phyloP scores from a whole-genome alignment of 2,888 invertebrate species.

The Craniophora ligustri region DNA sequence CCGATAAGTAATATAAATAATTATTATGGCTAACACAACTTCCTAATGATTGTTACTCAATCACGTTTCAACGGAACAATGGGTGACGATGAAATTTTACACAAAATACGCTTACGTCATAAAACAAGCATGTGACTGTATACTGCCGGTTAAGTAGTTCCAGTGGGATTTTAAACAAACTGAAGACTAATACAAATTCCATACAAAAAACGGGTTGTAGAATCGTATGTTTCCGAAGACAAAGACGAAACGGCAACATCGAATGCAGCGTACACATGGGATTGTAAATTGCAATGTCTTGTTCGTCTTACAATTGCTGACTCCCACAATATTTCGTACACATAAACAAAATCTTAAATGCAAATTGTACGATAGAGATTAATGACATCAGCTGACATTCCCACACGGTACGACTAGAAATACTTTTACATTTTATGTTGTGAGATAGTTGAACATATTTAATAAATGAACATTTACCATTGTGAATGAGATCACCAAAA shows the following conservation, averaged over 20 bases:
- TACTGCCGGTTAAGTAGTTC: conserved; percentile 8
- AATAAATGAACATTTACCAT: conserved; percentile 45
- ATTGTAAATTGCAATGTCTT: conserved; percentile 30
- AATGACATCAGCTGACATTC: conserved; percentile 37
- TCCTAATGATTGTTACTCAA: conserved; percentile 49
- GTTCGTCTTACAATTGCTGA: conserved; percentile 19
- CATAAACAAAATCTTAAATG: conserved; percentile 48
- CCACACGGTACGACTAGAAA: conserved; percentile 39
- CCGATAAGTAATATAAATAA: too few species aligned
- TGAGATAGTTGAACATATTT: conserved; percentile 42
- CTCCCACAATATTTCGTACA: conserved; percentile 43
- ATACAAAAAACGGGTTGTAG: neutral
- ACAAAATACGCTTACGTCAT: conserved; percentile 50
- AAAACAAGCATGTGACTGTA: conserved; percentile 18
- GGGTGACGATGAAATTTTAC: conserved; percentile 41
- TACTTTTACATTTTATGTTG: conserved; percentile 35
- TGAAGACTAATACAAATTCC: neutral
- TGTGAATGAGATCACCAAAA: conserved; percentile 38
- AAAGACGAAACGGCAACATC: conserved; percentile 18
- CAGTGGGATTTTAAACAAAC: conserved; percentile 15
- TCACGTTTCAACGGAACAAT: conserved; percentile 49
- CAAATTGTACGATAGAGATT: conserved; percentile 41
- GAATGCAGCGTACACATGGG: conserved; percentile 15
- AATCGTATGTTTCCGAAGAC: conserved; percentile 4
- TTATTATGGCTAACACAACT: conserved; percentile 45